Evolutionary conservation across 1,140 invertebrate species (phyloP), one percentile per base, ranked within the genome.

Genomic region (Macrobrachium nipponense): DNA sequence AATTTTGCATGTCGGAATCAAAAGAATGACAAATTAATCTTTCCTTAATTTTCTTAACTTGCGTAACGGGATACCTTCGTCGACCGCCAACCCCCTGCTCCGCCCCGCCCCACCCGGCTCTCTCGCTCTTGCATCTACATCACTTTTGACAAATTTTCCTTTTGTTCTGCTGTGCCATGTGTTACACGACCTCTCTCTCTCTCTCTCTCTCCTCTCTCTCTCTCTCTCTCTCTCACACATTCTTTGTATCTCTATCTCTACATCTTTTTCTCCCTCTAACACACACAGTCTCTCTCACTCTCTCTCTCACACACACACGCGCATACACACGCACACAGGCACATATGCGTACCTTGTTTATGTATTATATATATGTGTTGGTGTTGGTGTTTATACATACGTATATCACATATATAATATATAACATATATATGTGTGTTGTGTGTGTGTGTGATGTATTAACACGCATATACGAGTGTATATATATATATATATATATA

Each of bases 151-250:
- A 51, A 51, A 51, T 51, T 51, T 51, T 51, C 51, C 51, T 51
- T 51, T 51, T 51, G 12, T 51, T 51, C 51, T 51, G 51, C 51
- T 51, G 51, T 51, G 51, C 12, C 8, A 10, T 8, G 12, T 51
- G 51, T 51, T 51, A 51, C 36, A 51, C 36, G 44, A 43, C 20
- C 27, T 44, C 72, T 75, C 72, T 75, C 72, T 75, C 72, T 75
- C 72, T 75, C 72, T 75, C 72, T 75, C 72, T 75, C 72, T 44
- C 36, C 72, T 75, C 72, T 75, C 72, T 75, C 72, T 75, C 72
- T 75, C 72, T 75, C 72, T 72, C 72, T 75, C 72, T 75, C 72
- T 75, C 72, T 51, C 72, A 36, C 72, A 36, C 72, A 36, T 58
- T 75, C 36, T 75, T 44, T 73, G 27, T 73, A 27, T 73, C 70